Evolutionary conservation across 2,797 vertebrate species (phyloP).

Genomic region (Fringilla coelebs): DNA sequence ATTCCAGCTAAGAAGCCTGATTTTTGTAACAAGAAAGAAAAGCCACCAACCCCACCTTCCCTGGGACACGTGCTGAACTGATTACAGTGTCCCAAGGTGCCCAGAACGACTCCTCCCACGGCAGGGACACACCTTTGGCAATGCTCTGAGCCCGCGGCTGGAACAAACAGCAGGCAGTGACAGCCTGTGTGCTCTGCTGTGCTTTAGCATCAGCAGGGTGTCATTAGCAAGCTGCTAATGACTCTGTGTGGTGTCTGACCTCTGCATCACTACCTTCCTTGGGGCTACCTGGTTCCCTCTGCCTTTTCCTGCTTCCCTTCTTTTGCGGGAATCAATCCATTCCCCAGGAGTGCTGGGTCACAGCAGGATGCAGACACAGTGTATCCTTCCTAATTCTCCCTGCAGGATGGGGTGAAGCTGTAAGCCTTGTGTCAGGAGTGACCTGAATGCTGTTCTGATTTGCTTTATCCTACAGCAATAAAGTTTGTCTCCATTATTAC

Average conservation of each 20-base stretch:
- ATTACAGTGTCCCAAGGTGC: background rate
- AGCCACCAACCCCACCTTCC: background rate
- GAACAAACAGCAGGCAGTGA: background rate
- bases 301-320: background rate
- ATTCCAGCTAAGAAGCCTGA: background rate
- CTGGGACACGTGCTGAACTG: background rate
- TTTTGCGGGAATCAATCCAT: background rate
- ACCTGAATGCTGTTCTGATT: background rate
- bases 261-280: background rate
- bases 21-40: background rate
- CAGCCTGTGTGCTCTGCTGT: background rate
- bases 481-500: background rate
- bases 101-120: rapidly evolving
- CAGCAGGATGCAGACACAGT: background rate
- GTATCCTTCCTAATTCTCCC: background rate
- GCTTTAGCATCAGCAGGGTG: background rate
- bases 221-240: background rate
- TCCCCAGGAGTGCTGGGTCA: background rate
- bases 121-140: background rate
- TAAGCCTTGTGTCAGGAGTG: background rate
- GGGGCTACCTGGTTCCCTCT: background rate
- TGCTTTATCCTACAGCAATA: background rate
- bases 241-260: background rate
- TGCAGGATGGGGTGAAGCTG: background rate
- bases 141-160: background rate